phyloP scores from a whole-genome alignment of 2,113 vertebrate species.

The Pionites leucogaster region DNA sequence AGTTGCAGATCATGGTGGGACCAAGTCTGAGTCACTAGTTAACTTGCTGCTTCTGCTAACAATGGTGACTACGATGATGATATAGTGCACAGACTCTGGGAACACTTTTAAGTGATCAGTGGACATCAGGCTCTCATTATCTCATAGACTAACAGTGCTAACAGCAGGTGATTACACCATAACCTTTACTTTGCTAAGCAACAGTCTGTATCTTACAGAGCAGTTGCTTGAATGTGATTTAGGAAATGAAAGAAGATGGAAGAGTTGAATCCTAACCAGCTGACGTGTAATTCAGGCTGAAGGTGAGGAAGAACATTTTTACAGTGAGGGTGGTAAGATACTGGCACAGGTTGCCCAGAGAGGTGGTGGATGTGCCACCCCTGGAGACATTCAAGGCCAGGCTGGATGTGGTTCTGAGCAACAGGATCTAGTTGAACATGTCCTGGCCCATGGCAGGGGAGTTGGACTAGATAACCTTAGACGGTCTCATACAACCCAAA shows the following conservation, averaged over 20 bases:
- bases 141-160: neutral
- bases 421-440: neutral
- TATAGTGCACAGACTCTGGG: neutral
- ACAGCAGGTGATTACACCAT: neutral
- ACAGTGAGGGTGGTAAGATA: neutral
- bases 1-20: neutral
- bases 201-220: neutral
- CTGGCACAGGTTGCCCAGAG: neutral
- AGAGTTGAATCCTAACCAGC: neutral
- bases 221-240: neutral
- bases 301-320: neutral
- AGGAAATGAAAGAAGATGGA: neutral
- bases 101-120: neutral
- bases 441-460: neutral
- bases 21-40: too few species aligned
- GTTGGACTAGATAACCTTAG: neutral
- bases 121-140: neutral
- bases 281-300: neutral
- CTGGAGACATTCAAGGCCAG: neutral
- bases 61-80: fast-evolving
- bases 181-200: neutral
- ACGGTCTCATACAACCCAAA: neutral
- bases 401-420: neutral
- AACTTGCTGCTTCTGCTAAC: neutral
- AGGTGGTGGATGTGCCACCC: neutral